A percentile compares a stretch with the other conserved stretches of the same genome.
Conservation (phyloP, 1,140 invertebrate genomes). For the Acromyrmex charruanus region DNA sequence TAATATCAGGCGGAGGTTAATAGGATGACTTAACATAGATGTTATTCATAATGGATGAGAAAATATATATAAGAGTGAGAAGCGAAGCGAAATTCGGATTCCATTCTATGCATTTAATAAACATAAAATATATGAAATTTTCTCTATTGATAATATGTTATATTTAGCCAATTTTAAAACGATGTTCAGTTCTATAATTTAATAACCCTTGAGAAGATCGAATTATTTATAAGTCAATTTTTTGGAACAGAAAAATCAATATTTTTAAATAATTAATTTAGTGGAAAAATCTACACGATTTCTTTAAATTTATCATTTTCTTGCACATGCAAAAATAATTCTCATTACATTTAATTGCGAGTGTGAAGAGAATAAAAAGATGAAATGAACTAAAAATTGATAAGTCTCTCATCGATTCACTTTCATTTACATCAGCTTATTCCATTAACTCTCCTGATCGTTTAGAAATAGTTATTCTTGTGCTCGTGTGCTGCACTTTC, state of each 20-base stretch:
- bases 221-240: background rate
- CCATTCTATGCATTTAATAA: background rate
- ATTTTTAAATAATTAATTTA: background rate
- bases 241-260: background rate
- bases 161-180: constrained; percentile 21
- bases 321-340: no score
- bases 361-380: background rate
- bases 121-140: constrained; percentile 5
- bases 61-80: background rate
- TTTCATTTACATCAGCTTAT: constrained; percentile 12
- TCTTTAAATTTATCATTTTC: background rate
- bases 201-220: background rate
- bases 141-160: background rate
- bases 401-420: constrained; percentile 18
- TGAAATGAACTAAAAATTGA: constrained; percentile 14
- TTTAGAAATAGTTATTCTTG: constrained; percentile 22
- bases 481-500: constrained; percentile 22
- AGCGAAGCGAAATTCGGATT: background rate
- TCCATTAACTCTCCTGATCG: constrained; percentile 3
- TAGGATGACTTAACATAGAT: constrained; percentile 24
- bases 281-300: background rate
- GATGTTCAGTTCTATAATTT: background rate
- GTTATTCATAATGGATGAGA: constrained; percentile 14
- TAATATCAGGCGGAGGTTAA: constrained; percentile 17
- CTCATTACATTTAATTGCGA: background rate